Evolutionary conservation across 2,113 vertebrate species (phyloP), one percentile per base, ranked within the genome.

Genomic region (Condylura cristata): DNA sequence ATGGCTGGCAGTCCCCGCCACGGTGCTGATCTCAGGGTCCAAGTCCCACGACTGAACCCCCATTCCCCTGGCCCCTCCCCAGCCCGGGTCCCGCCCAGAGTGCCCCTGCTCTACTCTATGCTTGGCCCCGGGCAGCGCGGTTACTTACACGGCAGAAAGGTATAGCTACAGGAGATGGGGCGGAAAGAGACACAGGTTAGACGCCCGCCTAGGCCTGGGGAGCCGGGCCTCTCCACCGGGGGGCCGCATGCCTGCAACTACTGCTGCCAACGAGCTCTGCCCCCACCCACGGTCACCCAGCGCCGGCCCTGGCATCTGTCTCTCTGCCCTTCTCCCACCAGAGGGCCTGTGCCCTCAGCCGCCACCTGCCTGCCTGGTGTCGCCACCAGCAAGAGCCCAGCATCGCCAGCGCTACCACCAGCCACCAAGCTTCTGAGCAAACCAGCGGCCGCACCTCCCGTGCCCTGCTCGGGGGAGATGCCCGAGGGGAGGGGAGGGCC

Each of bases 61-160:
- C 74, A 37, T 1, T 65, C 78, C 75, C 8, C 4, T 0, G 2
- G 41, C 28, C 34, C 34, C 13, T 0, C 78, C 85, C 86, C 28
- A 75, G 28, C 91, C 91, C 86, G n/a, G 10, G 20, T 41, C 94
- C 96, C 86, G 32, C 97, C 97, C 92, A 41, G 34, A 76, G 65
- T 92, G 91, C 93, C 95, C 94, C 97, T 97, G 92, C 92, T 93
- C 97, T 96, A 96, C 51, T 97, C 97, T 97, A 97, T 30, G 0
- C 94, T 82, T 92, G 96, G 94, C 96, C 96, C 97, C 95, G 26
- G 93, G 95, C 97, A 97, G 95, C 89, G 92, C 88, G 20, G 95
- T 98, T 99, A 99, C 99, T 99, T 99, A 99, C 99, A 99, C 99
- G 99, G 99, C 97, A 99, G 98, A 99, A 99, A 99, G 97, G 99